Base-by-base conservation (phyloP, 2,797 vertebrate genomes). In the Gymnoscopelus braueri region DNA sequence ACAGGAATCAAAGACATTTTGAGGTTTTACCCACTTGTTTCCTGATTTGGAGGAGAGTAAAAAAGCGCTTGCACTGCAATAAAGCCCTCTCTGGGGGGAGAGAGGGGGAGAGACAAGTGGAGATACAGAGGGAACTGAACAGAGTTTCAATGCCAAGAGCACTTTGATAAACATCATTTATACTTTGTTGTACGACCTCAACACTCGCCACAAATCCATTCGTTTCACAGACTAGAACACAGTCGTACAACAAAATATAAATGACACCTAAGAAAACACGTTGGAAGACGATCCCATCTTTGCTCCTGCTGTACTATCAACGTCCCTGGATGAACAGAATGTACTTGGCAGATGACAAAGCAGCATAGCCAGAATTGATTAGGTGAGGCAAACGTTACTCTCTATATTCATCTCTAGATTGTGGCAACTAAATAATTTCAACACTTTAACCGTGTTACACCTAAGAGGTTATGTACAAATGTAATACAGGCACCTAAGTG, bases 21-120 rank as follows among this genome's bases (percentile, higher is more conserved):
- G 85, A 80, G 79, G 71, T 78, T 67, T 79, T 84, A 66, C 60
- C 69, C 65, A 77, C 78, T 69, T 57, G 67, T 79, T 83, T 81
- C 79, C 85, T 76, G 84, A 35, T 66, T 74, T 56, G 32, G 71
- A 55, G 64, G 58, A 59, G 54, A 82, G 80, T 74, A 78, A 87
- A 85, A 78, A 87, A 85, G 72, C 84, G 87, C 87, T 90, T 86
- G 87, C 69, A 79, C 72, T 78, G 90, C 89, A 92, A 90, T 87
- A 82, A 85, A 86, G 89, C 83, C 87, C 87, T 88, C 90, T 80
- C 70, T 81, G 35, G 11, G 87, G 81, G 81, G 83, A 52, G 35
- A 78, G 69, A 52, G 35, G 77, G 69, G 68, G 60, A 29, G 79
- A 77, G 75, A 51, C 75, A 69, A 73, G 75, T 75, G 75, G 59